These are phyloP conservation scores for Takifugu rubripes DNA, from an alignment of 2,797 vertebrate species.

Conservation along the genomic window DNA sequence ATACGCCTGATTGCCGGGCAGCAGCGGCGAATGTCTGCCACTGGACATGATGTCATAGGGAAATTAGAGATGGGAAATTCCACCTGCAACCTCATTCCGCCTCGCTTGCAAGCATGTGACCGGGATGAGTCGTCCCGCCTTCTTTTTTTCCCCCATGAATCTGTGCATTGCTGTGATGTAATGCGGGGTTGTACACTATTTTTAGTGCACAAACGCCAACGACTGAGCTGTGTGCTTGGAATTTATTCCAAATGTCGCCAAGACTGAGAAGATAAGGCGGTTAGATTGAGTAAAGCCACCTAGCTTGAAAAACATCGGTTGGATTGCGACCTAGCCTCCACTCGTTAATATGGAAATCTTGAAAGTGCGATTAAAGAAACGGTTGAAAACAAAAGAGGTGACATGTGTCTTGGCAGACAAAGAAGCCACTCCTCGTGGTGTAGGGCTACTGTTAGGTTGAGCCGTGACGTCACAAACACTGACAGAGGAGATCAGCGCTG, in stretches of 20 bases:
- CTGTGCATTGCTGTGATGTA: slow-evolving; percentile 39
- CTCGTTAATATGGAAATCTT: too few species aligned
- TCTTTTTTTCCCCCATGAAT: slow-evolving; percentile 28
- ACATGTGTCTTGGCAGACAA: too few species aligned
- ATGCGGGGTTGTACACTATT: slow-evolving; percentile 38
- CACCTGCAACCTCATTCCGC: slow-evolving; percentile 64
- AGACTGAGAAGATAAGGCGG: too few species aligned
- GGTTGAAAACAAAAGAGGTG: too few species aligned
- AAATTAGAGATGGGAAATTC: slow-evolving; percentile 73
- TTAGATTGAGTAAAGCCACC: too few species aligned
- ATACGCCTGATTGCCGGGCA: slow-evolving; percentile 43
- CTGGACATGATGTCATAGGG: slow-evolving; percentile 59
- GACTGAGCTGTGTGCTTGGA: slow-evolving; percentile 13
- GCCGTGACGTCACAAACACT: too few species aligned
- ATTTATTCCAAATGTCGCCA: background rate
- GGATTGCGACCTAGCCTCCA: too few species aligned
- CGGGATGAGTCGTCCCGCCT: slow-evolving; percentile 28
- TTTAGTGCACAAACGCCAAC: slow-evolving; percentile 28
- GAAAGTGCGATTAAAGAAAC: too few species aligned
- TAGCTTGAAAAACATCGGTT: too few species aligned
- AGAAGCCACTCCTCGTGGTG: too few species aligned
- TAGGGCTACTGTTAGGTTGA: too few species aligned
- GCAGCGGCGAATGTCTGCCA: slow-evolving; percentile 21
- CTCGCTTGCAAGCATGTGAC: slow-evolving; percentile 58
- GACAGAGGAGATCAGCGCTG: too few species aligned